Conservation (phyloP, 1,140 invertebrate species). For the Calosoma granatense region DNA sequence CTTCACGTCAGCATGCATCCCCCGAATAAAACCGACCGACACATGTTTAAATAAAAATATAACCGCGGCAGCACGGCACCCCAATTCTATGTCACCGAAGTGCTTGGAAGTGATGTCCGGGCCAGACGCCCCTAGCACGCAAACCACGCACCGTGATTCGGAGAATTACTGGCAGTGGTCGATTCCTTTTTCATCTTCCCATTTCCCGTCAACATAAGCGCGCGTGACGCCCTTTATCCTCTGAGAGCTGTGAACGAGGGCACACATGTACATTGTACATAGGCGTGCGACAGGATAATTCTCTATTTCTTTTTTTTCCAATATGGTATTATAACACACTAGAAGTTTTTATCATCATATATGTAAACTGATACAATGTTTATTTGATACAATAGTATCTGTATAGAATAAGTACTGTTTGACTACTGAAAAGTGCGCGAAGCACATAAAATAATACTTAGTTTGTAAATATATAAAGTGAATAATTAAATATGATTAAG, state of each 20-base stretch:
- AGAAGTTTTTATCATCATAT: background rate
- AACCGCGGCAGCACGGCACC: too few species aligned
- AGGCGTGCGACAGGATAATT: background rate
- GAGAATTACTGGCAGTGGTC: background rate
- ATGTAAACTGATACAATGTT: background rate
- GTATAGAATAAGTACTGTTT: too few species aligned
- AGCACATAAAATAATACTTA: too few species aligned
- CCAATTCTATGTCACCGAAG: too few species aligned
- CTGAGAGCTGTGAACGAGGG: background rate
- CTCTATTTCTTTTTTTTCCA: background rate
- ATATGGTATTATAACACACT: background rate
- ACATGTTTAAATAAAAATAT: too few species aligned
- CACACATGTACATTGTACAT: constrained; percentile 2
- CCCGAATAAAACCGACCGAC: too few species aligned
- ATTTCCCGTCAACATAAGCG: background rate
- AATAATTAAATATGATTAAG: too few species aligned
- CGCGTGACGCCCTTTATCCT: background rate
- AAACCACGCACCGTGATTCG: background rate
- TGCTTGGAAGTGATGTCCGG: too few species aligned
- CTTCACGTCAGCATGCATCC: too few species aligned
- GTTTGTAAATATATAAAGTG: too few species aligned
- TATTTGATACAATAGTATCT: constrained; percentile 1
- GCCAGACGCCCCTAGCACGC: too few species aligned
- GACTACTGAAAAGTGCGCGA: too few species aligned
- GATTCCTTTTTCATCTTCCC: background rate